Evolutionary conservation across 92 coral and sea anemone species (phyloP).

Genomic region (Palythoa grandis): DNA sequence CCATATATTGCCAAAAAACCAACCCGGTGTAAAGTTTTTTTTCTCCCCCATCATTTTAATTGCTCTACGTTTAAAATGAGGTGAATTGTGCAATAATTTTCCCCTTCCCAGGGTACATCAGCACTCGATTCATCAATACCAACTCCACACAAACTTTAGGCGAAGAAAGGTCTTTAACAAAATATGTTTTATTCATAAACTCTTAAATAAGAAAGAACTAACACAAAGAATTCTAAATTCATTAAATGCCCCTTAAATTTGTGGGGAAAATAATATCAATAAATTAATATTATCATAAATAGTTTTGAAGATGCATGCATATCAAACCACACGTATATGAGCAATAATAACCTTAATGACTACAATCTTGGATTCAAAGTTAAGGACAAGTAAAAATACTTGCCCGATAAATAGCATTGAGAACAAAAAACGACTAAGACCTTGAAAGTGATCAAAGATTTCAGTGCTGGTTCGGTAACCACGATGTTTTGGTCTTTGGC

Average conservation of each 20-base stretch:
- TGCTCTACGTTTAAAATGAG: no score
- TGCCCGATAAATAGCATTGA: background rate
- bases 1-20: no score
- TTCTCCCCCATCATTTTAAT: no score
- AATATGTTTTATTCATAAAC: background rate
- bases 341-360: background rate
- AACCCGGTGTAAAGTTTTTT: no score
- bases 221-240: background rate
- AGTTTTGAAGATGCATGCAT: slow-evolving; percentile 1
- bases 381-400: background rate
- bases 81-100: no score
- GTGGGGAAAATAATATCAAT: background rate
- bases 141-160: background rate
- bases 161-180: background rate
- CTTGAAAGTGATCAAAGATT: no score
- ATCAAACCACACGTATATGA: background rate
- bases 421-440: background rate
- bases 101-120: no score
- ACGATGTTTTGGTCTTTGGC: no score
- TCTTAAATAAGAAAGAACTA: background rate
- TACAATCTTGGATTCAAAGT: no score
- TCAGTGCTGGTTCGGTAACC: no score
- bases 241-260: background rate
- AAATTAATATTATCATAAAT: background rate
- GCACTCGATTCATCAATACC: no score